Percentiles rank a stretch among this genome's conserved stretches.
phyloP scores from a whole-genome alignment of 2,113 vertebrate genomes.

The Rallus limicola region DNA sequence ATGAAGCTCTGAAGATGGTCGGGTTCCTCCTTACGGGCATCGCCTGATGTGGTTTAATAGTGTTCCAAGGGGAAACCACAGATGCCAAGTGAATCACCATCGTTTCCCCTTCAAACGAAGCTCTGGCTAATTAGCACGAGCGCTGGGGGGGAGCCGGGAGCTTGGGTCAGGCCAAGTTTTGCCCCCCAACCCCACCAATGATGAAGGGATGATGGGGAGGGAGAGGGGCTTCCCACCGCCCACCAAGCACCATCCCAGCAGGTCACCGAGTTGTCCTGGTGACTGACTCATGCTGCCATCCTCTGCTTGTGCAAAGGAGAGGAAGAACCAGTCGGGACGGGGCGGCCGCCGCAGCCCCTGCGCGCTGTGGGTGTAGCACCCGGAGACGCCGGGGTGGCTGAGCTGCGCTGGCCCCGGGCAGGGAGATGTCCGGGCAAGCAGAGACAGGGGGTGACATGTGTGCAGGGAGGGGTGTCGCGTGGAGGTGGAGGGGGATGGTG shows the following conservation, averaged over 20 bases:
- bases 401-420: neutral
- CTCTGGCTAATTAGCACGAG: neutral
- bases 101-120: neutral
- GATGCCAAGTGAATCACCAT: neutral
- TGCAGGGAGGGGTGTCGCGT: rapidly evolving
- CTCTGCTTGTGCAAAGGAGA: neutral
- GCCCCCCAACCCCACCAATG: rapidly evolving
- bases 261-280: neutral
- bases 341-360: neutral
- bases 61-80: neutral
- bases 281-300: constrained; percentile 1
- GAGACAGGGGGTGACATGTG: neutral
- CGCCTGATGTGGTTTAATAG: neutral
- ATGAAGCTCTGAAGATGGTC: neutral
- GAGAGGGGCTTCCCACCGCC: neutral
- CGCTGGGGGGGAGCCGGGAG: rapidly evolving
- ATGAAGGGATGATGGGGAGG: neutral
- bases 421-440: neutral
- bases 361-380: neutral
- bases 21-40: neutral
- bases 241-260: neutral
- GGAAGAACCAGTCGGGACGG: constrained; percentile 46
- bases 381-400: constrained; percentile 27
- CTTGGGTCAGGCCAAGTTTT: rapidly evolving
- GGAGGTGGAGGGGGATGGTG: rapidly evolving